Evolutionary conservation across 2,888 invertebrate species (phyloP).

Genomic region (Parapristionchus giblindavisi): DNA sequence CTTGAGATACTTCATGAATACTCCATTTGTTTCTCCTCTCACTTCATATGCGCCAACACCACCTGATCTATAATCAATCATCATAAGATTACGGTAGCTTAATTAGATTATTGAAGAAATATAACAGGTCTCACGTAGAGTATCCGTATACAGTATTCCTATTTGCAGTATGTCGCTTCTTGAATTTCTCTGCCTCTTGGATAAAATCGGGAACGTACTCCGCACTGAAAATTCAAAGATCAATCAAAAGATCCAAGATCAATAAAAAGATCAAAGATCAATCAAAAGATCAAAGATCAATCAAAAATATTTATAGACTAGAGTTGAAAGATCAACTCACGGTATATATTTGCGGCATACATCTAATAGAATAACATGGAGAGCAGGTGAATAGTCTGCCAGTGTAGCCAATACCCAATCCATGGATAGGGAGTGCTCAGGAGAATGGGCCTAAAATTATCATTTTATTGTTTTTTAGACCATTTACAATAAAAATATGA

Average conservation of each 20-base stretch:
- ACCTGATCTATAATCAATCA: slow-evolving; percentile 54
- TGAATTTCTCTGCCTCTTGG: slow-evolving; percentile 60
- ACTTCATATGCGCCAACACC: slow-evolving; percentile 69
- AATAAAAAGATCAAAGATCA: neutral
- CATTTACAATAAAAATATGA: neutral
- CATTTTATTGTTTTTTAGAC: slow-evolving; percentile 42
- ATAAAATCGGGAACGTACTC: slow-evolving; percentile 47
- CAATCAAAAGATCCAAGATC: neutral
- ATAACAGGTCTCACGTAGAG: slow-evolving; percentile 54
- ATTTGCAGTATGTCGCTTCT: slow-evolving; percentile 50
- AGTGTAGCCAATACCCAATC: slow-evolving; percentile 69
- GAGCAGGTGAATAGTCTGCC: slow-evolving; percentile 69
- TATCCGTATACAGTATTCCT: slow-evolving; percentile 69
- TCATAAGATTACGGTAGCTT: neutral
- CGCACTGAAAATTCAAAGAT: slow-evolving; percentile 39
- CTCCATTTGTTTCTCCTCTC: slow-evolving; percentile 68
- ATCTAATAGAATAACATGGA: slow-evolving; percentile 71
- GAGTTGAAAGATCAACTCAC: slow-evolving; percentile 44
- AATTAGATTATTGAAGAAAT: neutral
- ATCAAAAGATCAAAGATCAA: slow-evolving; percentile 7
- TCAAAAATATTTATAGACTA: slow-evolving; percentile 11
- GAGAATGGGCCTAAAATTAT: slow-evolving; percentile 46
- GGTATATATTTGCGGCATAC: slow-evolving; percentile 70
- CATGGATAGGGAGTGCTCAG: slow-evolving; percentile 65
- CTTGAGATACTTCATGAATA: slow-evolving; percentile 69